A percentile compares a stretch with the other conserved stretches of the same genome.
Evolutionary conservation across 1,140 invertebrate species (phyloP).

Genomic region (Druon quercuslanigerum): DNA sequence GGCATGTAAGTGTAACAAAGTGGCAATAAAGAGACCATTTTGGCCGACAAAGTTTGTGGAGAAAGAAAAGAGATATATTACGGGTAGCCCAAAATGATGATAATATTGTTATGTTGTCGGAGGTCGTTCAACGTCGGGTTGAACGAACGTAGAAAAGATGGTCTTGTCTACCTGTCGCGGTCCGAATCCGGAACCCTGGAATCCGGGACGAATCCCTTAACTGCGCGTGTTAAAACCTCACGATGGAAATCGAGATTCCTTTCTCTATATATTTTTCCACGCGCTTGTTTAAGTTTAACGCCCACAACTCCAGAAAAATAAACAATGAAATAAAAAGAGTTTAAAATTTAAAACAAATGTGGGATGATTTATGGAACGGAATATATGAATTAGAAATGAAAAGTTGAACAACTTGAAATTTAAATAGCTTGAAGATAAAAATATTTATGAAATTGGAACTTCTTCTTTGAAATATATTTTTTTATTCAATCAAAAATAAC

Average conservation of each 20-base stretch:
- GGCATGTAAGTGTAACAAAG: slow-evolving; percentile 45
- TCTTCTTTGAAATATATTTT: too few species aligned
- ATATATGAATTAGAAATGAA: too few species aligned
- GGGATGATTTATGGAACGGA: too few species aligned
- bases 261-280: slow-evolving; percentile 1
- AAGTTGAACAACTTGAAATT: too few species aligned
- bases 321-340: not conserved
- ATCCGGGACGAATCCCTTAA: slow-evolving; percentile 32
- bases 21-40: slow-evolving; percentile 38
- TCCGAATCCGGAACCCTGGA: slow-evolving; percentile 27
- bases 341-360: too few species aligned
- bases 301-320: not conserved
- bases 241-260: slow-evolving; percentile 24
- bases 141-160: slow-evolving; percentile 45
- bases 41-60: not conserved
- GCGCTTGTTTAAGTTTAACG: not conserved
- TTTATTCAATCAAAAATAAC: too few species aligned
- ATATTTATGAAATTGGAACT: too few species aligned
- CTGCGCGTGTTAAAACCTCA: slow-evolving; percentile 10
- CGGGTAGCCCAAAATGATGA: slow-evolving; percentile 50
- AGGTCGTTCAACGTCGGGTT: slow-evolving; percentile 62
- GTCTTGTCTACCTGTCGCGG: slow-evolving; percentile 52
- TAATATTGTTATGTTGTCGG: slow-evolving; percentile 58
- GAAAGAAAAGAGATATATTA: slow-evolving; percentile 39
- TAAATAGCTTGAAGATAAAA: too few species aligned